Evolutionary conservation across 2,797 vertebrate genomes (phyloP).

Genomic region (Mycteria americana): DNA sequence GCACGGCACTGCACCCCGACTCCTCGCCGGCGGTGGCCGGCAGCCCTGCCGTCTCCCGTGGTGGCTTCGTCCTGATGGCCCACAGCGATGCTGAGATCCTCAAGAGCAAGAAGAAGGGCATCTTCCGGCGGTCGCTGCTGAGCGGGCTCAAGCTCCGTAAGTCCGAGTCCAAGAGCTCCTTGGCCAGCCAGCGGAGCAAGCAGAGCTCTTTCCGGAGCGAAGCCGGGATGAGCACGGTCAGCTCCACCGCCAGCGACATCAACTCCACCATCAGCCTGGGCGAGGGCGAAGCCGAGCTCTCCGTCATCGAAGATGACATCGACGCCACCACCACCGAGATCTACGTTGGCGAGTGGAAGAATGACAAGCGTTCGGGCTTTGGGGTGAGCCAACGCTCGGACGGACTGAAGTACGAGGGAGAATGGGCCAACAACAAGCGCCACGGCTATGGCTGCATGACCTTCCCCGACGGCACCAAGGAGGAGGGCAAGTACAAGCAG

Average conservation of each 20-base stretch:
- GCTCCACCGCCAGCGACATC: constrained; percentile 94
- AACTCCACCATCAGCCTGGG: constrained; percentile 98
- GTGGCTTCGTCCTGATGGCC: constrained; percentile 94
- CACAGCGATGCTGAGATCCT: constrained; percentile 94
- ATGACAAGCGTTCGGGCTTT: constrained; percentile 92
- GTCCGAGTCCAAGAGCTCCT: constrained; percentile 95
- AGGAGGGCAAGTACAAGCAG: constrained; percentile 99
- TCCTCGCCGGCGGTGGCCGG: constrained; percentile 82
- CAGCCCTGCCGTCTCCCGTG: constrained; percentile 91
- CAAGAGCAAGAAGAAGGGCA: constrained; percentile 91
- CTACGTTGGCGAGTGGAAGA: constrained; percentile 96
- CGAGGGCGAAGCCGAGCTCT: constrained; percentile 90
- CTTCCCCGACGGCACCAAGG: constrained; percentile 94
- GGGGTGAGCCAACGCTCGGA: constrained; percentile 93
- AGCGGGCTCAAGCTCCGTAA: constrained; percentile 95
- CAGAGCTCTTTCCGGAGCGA: constrained; percentile 99
- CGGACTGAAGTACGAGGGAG: constrained; percentile 93
- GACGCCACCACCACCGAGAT: constrained; percentile 96
- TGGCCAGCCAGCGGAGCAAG: constrained; percentile 96
- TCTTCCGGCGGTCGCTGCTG: constrained; percentile 94
- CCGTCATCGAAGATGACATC: constrained; percentile 88
- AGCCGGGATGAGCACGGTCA: constrained; percentile 96
- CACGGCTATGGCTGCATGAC: constrained; percentile 97
- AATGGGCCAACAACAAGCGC: constrained; percentile 95
- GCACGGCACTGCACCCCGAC: constrained; percentile 87